Evolutionary conservation across 23 tunicate species (phyloP).

Genomic region (Oikopleura albicans): DNA sequence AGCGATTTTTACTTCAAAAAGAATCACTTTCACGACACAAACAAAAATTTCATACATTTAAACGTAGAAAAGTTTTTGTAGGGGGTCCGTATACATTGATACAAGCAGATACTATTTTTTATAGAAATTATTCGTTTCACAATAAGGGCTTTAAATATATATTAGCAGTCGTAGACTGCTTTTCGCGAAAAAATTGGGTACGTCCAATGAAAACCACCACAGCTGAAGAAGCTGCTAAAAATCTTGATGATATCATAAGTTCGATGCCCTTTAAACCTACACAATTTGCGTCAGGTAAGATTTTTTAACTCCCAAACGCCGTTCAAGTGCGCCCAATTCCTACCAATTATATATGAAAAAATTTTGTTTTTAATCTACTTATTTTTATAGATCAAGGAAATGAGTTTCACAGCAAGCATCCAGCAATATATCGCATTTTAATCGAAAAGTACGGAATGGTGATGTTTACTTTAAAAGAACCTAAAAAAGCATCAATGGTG

Average conservation of each 20-base stretch:
- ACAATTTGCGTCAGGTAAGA: constrained; percentile 5
- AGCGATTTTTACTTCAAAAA: neutral
- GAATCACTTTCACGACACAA: neutral
- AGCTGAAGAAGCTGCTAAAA: neutral
- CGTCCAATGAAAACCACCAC: neutral
- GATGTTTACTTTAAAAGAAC: neutral
- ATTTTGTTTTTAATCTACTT: too few species aligned
- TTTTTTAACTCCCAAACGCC: too few species aligned
- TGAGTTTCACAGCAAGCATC: neutral
- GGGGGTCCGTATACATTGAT: neutral
- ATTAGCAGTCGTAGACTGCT: neutral
- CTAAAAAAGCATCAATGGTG: neutral
- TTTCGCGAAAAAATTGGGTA: neutral
- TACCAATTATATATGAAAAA: too few species aligned
- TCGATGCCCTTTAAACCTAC: neutral
- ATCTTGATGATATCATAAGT: neutral
- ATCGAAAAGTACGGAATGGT: neutral
- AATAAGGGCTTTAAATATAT: neutral
- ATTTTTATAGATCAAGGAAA: neutral
- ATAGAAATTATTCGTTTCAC: neutral
- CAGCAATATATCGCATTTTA: neutral
- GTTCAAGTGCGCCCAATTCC: too few species aligned
- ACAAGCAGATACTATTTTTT: neutral
- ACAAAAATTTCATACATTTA: neutral
- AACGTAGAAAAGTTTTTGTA: neutral